phyloP scores from a whole-genome alignment of 1,140 invertebrate species.

The Anastatus disparis region DNA sequence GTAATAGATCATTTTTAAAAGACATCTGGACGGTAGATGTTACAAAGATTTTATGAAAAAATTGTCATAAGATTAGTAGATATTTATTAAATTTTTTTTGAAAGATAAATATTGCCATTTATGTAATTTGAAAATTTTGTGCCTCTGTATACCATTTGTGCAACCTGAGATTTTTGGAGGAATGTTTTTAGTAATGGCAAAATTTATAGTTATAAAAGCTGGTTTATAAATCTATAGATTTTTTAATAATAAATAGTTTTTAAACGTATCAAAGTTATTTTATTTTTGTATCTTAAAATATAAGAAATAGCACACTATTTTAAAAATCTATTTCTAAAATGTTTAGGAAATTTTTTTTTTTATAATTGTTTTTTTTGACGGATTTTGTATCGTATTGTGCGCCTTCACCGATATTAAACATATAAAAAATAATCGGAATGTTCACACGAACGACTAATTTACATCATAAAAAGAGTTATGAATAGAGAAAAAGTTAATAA shows the following conservation, averaged over 20 bases:
- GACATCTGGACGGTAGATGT: slow-evolving; percentile 10
- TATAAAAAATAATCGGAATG: slow-evolving; percentile 29
- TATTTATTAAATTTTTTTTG: background rate
- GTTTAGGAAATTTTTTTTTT: slow-evolving; percentile 6
- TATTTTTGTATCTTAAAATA: slow-evolving; percentile 16
- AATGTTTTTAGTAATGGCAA: slow-evolving; percentile 28
- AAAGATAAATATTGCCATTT: slow-evolving; percentile 2
- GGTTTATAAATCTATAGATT: background rate
- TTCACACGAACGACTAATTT: slow-evolving; percentile 27
- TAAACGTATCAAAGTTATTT: slow-evolving; percentile 28
- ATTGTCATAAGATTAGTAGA: background rate
- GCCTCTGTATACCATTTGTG: slow-evolving; percentile 1
- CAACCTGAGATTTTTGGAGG: slow-evolving; percentile 34
- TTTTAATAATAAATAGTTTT: slow-evolving; percentile 14
- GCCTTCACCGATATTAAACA: background rate
- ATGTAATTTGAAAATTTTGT: background rate
- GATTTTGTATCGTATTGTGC: slow-evolving; percentile 4
- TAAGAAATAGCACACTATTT: slow-evolving; percentile 16
- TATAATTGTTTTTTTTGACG: slow-evolving; percentile 4
- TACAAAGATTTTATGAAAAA: background rate
- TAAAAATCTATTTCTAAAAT: slow-evolving; percentile 5
- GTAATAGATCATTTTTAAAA: background rate
- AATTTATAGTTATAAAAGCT: slow-evolving; percentile 22
- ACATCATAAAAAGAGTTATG: slow-evolving; percentile 30
- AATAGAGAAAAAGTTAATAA: slow-evolving; percentile 36